Evolutionary conservation across 2,113 vertebrate species (phyloP), one percentile per base, ranked within the genome.

Genomic region (Okapia johnstoni): DNA sequence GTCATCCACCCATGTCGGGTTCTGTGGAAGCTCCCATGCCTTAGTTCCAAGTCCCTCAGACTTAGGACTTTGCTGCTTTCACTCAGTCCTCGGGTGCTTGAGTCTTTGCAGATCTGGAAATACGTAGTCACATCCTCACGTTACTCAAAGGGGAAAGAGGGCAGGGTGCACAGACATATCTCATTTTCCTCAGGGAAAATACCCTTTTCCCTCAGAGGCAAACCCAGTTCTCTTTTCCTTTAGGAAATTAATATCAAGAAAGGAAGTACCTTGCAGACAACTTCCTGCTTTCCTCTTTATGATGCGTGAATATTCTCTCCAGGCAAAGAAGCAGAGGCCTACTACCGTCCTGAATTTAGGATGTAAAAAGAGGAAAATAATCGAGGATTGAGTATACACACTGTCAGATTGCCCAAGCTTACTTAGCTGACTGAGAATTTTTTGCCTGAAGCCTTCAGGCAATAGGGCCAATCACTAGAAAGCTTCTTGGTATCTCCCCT

Each of bases 241-340:
- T 19, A 43, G 88, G 33, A 25, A n/a, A 94, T 58, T 40, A 96
- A 90, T 25, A 95, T 50, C 48, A 63, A 97, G 73, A 95, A 89
- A 90, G 94, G 90, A 96, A 97, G 55, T 94, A 43, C 80, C 54
- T 90, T 63, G 55, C 13, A 79, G 33, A 46, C 84, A 89, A 88
- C 94, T 97, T 97, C 95, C 94, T 88, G 94, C 81, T 97, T 98
- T 97, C 25, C 33, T 84, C 21, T 60, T 92, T 92, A 52, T 86
- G 96, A 93, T n/a, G 54, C 23, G 26, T 46, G 86, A 92, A 77
- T 55, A 70, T 43, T 61, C 50, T 33, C 89, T 36, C 1, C 2
- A 83, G n/a, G 81, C 77, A 91, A 90, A 96, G n/a, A 97, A 86
- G 66, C 66, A 57, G 23, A 19, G 52, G 73, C 12, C 52, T 93